Base-by-base conservation (phyloP, 2,888 invertebrate species). In the Actias luna region DNA sequence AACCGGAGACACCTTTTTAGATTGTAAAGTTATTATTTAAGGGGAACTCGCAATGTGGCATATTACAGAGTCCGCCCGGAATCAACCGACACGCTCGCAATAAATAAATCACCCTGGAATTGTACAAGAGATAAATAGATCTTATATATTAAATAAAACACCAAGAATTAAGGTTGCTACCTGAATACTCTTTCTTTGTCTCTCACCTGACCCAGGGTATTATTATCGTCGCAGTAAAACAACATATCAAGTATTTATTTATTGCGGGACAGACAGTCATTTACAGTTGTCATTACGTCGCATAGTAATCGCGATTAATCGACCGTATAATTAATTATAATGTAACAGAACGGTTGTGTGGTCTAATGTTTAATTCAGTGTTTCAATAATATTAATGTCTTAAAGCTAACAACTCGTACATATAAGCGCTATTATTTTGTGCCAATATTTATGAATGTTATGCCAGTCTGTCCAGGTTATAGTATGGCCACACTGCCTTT, bases 401-500 rank as follows among this genome's bases (percentile, higher is more conserved):
- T 52, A 27, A 52, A 52, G 14, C 27, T 27, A 50, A n/a, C n/a
- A n/a, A n/a, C n/a, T n/a, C 50, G 39, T 39, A 42, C n/a, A 5
- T 42, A 18, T 18, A 42, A 39, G 18, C 42, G 18, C 71, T 72
- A 74, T 69, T 76, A 77, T 79, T 76, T 73, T 82, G 80, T 86
- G 83, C 74, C 84, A 80, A 87, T 87, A 82, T 81, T 86, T 76
- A 85, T 83, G 74, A 82, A 82, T 82, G 78, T 78, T 80, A 84
- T 89, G 87, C 84, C 85, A 86, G 87, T 91, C 79, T 92, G 91
- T 92, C 85, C 92, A 92, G 92, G 92, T 91, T 74, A 74, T 81
- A 82, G 78, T 84, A 73, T 85, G 88, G 85, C 89, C 91, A 91
- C 90, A 92, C 90, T 85, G 90, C 89, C 88, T 87, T 84, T 82